Percentiles rank a stretch among this genome's conserved stretches.
These are phyloP conservation scores for Pteronura brasiliensis DNA, from an alignment of 2,113 vertebrate species.

Conservation along the genomic window DNA sequence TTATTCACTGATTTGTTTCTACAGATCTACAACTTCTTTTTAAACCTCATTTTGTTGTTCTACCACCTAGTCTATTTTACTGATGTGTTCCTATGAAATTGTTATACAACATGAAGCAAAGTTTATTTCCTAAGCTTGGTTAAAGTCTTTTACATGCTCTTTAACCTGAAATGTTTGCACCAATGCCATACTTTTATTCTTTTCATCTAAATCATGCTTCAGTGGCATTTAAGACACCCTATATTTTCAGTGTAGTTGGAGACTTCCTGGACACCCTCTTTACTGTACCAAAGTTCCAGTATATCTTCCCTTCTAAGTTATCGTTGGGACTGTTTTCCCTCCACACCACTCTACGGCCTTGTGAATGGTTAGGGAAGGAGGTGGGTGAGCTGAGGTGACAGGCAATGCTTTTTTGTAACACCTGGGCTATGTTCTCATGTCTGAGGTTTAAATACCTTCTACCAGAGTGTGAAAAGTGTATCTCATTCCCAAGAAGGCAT, in stretches of 20 bases:
- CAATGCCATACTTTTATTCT: neutral
- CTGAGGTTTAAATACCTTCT: neutral
- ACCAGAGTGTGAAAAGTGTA: neutral
- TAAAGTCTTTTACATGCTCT: neutral
- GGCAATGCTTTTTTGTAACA: neutral
- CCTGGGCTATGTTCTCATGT: neutral
- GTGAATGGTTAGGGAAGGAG: neutral
- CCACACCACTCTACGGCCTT: neutral
- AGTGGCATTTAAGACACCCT: neutral
- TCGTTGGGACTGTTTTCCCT: neutral
- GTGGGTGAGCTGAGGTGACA: neutral
- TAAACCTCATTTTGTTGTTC: neutral
- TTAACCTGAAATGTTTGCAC: neutral
- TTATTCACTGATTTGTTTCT: neutral
- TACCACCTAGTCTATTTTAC: neutral
- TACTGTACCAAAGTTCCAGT: neutral
- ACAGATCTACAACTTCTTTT: neutral
- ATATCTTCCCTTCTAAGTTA: neutral
- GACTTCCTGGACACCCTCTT: neutral
- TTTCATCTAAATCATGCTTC: neutral
- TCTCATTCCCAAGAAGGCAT: neutral
- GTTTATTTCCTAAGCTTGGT: neutral
- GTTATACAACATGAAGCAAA: neutral
- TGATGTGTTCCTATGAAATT: neutral
- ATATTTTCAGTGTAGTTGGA: neutral